Evolutionary conservation across 2,113 vertebrate species (phyloP), one percentile per base, ranked within the genome.

Genomic region (Mionectes macconnelli): DNA sequence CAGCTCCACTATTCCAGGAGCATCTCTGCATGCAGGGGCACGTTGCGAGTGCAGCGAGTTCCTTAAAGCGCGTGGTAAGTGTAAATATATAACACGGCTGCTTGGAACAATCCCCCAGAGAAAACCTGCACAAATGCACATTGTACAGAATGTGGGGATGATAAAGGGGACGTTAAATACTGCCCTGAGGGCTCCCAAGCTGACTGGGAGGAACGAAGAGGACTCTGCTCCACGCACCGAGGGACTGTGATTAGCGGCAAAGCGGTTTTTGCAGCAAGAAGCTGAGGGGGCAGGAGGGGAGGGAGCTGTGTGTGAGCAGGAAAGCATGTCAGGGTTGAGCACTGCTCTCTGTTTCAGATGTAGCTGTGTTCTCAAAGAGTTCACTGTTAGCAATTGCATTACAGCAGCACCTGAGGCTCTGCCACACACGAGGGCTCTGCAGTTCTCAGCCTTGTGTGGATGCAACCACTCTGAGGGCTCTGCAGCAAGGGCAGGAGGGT

Each of bases 211-310:
- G 35, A 79, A 6, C 28, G 6, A 1, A 10, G 47, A 57, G 70
- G 64, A 2, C 45, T 88, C 42, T 12, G 40, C 78, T 49, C 9
- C 4, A 0, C 1, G 3, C 53, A 4, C 33, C 30, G 0, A 15
- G 45, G 79, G 74, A 4, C 28, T 5, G 30, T 1, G 73, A 6
- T 56, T 5, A 25, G 62, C 3, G 1, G 50, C 50, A 6, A 30
- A 17, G 64, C 2, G 3, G 19, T 31, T 56, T 56, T 0, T 4
- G 44, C 57, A 30, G 68, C n/a, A 2, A 7, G 35, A 31, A 31
- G 74, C n/a, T 33, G 64, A 10, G 0, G 1, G 64, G n/a, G 67
- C 37, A 12, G 69, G 35, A 40, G 55, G 30, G 82, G 16, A 40
- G 31, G 47, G 42, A 68, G 60, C 44, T 5, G 76, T 1, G 22